Evolutionary conservation across 2,888 invertebrate species (phyloP).

Genomic region (Polietes domitor): DNA sequence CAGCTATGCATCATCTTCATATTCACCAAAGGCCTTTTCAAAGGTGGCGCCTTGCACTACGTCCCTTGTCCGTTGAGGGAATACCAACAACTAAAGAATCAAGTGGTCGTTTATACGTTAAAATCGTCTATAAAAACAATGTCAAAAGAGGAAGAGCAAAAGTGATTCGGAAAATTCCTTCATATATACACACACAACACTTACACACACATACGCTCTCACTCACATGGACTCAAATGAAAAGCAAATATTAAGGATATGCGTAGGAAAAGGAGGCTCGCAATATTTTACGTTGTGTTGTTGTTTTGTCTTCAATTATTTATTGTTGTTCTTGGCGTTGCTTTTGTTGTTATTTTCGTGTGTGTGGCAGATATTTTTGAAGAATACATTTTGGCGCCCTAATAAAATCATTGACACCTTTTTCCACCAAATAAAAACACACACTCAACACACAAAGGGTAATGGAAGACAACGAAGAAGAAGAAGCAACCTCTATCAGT

Average conservation of each 20-base stretch:
- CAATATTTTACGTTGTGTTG: neutral
- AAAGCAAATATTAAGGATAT: slow-evolving; percentile 1
- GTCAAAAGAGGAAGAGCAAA: neutral
- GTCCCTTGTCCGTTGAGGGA: too few species aligned
- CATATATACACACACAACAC: slow-evolving; percentile 1
- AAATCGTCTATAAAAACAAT: slow-evolving; percentile 12
- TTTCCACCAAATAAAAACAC: neutral
- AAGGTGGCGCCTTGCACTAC: too few species aligned
- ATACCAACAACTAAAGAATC: neutral
- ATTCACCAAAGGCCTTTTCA: too few species aligned
- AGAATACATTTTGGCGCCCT: slow-evolving; percentile 24
- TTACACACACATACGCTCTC: neutral
- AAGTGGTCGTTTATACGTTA: neutral
- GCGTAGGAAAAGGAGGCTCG: neutral
- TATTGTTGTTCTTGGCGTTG: neutral
- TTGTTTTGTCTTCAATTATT: slow-evolving; percentile 3
- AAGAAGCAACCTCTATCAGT: neutral
- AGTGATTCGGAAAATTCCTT: slow-evolving; percentile 1
- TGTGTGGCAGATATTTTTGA: neutral
- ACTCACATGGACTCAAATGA: neutral
- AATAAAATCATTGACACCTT: slow-evolving; percentile 24
- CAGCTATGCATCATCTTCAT: too few species aligned
- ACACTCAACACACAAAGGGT: neutral
- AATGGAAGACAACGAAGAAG: neutral
- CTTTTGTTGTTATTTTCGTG: neutral